A percentile compares a stretch with the other conserved stretches of the same genome.
These are phyloP conservation scores for Hirudo medicinalis DNA, from an alignment of 1,140 invertebrate genomes.

Conservation along the genomic window DNA sequence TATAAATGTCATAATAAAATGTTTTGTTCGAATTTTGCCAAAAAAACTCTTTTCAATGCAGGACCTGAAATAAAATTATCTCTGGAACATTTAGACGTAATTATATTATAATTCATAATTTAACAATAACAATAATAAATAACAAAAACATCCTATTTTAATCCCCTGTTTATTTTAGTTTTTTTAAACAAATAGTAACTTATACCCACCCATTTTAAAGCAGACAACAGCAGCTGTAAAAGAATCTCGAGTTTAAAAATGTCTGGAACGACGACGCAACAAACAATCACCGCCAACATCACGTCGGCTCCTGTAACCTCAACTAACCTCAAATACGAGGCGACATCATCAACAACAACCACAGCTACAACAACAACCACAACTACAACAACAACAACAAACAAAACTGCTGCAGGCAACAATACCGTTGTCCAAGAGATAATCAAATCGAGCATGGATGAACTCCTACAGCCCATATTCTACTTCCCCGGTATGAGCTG, in stretches of 20 bases:
- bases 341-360: neutral
- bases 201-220: neutral
- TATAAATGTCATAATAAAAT: too few relatives aligned
- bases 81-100: too few relatives aligned
- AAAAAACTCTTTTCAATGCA: too few relatives aligned
- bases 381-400: neutral
- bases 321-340: neutral
- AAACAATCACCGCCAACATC: neutral
- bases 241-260: neutral
- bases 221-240: neutral
- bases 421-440: neutral
- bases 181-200: too few relatives aligned
- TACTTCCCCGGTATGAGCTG: conserved; percentile 3
- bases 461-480: neutral
- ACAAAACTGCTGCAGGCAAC: neutral
- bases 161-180: too few relatives aligned
- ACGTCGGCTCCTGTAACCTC: neutral
- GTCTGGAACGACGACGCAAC: neutral
- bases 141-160: too few relatives aligned
- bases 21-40: too few relatives aligned
- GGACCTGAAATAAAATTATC: too few relatives aligned
- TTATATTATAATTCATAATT: too few relatives aligned
- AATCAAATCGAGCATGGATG: neutral
- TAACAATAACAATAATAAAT: too few relatives aligned
- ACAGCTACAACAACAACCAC: neutral